Base-by-base conservation (phyloP, 53 echinoderm and acorn worm genomes). In the Glandiceps talaboti region DNA sequence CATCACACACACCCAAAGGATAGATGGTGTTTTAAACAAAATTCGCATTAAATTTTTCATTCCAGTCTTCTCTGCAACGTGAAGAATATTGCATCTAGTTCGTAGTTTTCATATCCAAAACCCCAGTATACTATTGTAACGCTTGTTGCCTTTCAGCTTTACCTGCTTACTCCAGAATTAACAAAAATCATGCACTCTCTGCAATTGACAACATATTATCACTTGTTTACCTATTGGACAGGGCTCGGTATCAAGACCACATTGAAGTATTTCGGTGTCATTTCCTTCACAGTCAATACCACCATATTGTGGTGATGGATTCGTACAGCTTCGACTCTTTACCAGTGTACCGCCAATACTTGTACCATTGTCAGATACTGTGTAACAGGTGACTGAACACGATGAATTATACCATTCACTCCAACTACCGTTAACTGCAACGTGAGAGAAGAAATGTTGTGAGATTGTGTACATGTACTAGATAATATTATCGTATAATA, bases 211-310 rank as follows among this genome's bases (percentile, higher is more conserved):
- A 32, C 28, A 20, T 30, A 1, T 14, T 26, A 1, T 73, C 12
- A n/a, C 1, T 14, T 28, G 80, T 74, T 85, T 75, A 92, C 92
- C 92, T 28, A 90, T 90, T 0, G 93, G 93, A 75, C 93, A 92
- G 1, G 87, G 81, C 28, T 77, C 80, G 14, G 64, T 45, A 20
- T 87, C 87, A 30, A 90, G 88, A 26, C 88, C 90, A 27, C 93
- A 93, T 25, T 75, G 73, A 27, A 93, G 77, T 25, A 82, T 88
- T 77, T 88, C 90, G 26, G 76, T 77, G 0, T 82, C 27, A 27
- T 82, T 74, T 1, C 90, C 93, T 0, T 33, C 79, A 73, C 93
- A 93, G 31, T 90, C 77, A 45, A 88, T 32, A 27, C 86, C 86
- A 30, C 88, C 83, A 29, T 81, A 88, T 73, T 79, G 45, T 0